A percentile compares a stretch with the other conserved stretches of the same genome.
Conservation (phyloP, 2,888 invertebrate species). For the Anaspis maculata region DNA sequence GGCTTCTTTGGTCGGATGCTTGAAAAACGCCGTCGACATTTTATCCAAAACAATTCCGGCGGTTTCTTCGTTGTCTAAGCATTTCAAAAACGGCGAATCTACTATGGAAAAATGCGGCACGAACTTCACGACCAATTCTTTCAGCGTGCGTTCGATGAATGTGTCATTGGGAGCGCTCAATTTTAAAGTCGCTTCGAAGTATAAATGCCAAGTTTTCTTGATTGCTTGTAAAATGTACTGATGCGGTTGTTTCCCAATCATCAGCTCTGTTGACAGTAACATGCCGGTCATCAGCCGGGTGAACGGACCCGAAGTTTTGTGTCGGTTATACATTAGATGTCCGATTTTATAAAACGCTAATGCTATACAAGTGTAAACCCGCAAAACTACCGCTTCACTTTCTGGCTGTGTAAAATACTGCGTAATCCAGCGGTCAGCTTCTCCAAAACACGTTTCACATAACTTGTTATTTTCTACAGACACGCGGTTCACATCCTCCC, state of each 20-base stretch:
- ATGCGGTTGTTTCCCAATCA: constrained; percentile 42
- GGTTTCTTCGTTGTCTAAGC: constrained; percentile 24
- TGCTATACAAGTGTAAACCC: constrained; percentile 31
- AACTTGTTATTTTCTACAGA: constrained; percentile 22
- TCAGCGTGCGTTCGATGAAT: constrained; percentile 43
- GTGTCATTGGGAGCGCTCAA: constrained; percentile 42
- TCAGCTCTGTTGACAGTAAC: constrained; percentile 44
- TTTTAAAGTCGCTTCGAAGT: constrained; percentile 45
- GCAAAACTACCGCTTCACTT: constrained; percentile 28
- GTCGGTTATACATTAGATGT: constrained; percentile 31
- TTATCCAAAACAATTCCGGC: constrained; percentile 31
- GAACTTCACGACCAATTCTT: constrained; percentile 42
- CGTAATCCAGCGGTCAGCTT: constrained; percentile 26
- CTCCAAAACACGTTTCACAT: constrained; percentile 32
- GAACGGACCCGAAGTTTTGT: constrained; percentile 41
- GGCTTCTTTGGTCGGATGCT: constrained; percentile 28
- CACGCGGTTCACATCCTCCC: constrained; percentile 18
- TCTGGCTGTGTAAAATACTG: constrained; percentile 27
- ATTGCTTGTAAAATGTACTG: constrained; percentile 41
- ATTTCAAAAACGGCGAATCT: constrained; percentile 31
- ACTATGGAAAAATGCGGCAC: constrained; percentile 30
- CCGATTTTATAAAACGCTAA: constrained; percentile 26
- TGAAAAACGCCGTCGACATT: constrained; percentile 30
- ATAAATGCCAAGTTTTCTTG: constrained; percentile 46
- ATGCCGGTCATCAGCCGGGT: constrained; percentile 45